These are phyloP conservation scores for Hecatera dysodea DNA, from an alignment of 2,888 invertebrate species.

Conservation along the genomic window DNA sequence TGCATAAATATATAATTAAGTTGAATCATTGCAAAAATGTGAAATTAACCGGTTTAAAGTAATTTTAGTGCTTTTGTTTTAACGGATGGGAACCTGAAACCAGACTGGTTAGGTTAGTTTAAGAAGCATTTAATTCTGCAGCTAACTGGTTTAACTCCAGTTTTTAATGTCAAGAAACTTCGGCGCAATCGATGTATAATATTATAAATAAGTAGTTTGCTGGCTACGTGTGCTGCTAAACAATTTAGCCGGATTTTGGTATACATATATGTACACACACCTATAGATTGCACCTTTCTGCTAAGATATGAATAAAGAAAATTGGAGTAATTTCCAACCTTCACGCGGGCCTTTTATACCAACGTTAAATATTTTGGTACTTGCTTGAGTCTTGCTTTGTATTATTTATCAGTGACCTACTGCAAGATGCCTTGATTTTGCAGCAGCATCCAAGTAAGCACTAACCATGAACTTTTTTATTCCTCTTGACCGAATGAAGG, in stretches of 20 bases:
- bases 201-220: no score
- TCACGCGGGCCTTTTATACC: no score
- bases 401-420: neutral
- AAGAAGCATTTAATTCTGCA: neutral
- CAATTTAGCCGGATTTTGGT: no score
- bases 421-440: neutral
- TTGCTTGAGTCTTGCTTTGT: neutral
- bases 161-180: constrained; percentile 12
- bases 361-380: no score
- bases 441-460: neutral
- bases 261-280: no score
- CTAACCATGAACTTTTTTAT: no score
- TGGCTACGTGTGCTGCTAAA: no score
- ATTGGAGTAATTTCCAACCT: no score
- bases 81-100: neutral
- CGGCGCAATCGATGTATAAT: no score
- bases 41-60: neutral
- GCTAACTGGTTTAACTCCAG: constrained; percentile 4
- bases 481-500: no score
- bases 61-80: neutral
- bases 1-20: neutral
- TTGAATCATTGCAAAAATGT: neutral
- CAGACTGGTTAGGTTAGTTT: neutral
- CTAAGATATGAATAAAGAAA: no score
- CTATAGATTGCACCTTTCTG: no score